A percentile compares a stretch with the other conserved stretches of the same genome.
Evolutionary conservation across 2,113 vertebrate genomes (phyloP).

Genomic region (Naja naja): DNA sequence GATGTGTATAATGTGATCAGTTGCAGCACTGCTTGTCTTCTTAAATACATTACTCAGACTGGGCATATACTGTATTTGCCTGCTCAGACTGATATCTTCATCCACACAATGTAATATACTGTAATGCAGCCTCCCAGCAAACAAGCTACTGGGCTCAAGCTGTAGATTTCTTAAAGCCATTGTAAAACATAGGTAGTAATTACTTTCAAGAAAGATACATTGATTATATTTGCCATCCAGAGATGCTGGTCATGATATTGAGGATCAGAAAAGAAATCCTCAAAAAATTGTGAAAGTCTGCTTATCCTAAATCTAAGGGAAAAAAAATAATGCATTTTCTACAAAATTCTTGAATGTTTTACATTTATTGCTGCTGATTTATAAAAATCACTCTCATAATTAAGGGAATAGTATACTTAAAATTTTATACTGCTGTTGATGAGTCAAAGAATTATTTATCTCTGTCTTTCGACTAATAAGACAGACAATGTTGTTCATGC

Average conservation of each 20-base stretch:
- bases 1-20: background rate
- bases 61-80: background rate
- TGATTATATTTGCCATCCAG: constrained; percentile 2
- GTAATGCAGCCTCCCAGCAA: background rate
- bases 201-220: background rate
- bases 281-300: constrained; percentile 34
- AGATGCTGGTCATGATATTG: background rate
- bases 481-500: background rate
- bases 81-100: background rate
- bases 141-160: background rate
- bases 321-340: constrained; percentile 1
- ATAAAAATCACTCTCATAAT: constrained; percentile 20
- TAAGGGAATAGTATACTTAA: background rate
- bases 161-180: background rate
- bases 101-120: background rate
- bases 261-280: background rate
- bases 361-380: constrained; percentile 39
- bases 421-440: background rate
- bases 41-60: background rate
- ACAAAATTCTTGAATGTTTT: constrained; percentile 39
- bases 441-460: background rate
- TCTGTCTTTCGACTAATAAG: background rate
- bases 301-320: constrained; percentile 9
- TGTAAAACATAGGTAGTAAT: background rate
- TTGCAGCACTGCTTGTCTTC: background rate